A percentile compares a stretch with the other conserved stretches of the same genome.
Conservation (phyloP, 2,113 vertebrate species). For the Xiphophorus maculatus region DNA sequence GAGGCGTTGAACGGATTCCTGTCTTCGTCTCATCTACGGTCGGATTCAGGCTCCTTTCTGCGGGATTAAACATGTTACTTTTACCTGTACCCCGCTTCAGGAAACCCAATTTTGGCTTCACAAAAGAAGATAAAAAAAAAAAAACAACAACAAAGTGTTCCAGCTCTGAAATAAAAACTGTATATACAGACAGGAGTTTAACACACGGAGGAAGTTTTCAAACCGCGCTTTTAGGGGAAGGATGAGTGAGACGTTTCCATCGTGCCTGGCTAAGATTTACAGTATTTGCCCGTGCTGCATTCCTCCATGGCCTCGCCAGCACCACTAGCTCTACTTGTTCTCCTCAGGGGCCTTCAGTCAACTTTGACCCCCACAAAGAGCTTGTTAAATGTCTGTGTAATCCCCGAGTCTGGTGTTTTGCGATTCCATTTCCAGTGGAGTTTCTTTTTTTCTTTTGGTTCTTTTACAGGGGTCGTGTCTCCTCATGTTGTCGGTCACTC, state of each 20-base stretch:
- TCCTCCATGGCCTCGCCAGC: conserved; percentile 24
- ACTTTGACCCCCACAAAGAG: conserved; percentile 72
- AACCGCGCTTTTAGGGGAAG: neutral
- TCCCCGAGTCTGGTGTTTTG: conserved; percentile 62
- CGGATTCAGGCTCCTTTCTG: conserved; percentile 23
- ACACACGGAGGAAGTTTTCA: neutral
- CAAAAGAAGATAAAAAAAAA: neutral
- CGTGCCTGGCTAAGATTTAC: conserved; percentile 34
- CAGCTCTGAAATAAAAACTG: neutral
- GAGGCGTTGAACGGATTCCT: conserved; percentile 22
- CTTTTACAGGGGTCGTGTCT: conserved; percentile 1
- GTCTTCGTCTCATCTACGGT: conserved; percentile 1
- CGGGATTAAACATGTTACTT: conserved; percentile 25
- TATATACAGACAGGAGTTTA: neutral
- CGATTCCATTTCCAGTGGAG: conserved; percentile 46
- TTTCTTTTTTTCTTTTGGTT: neutral
- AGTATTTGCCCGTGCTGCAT: conserved; percentile 41
- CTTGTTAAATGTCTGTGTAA: conserved; percentile 75
- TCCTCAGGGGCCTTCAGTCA: conserved; percentile 61
- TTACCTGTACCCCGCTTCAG: conserved; percentile 4
- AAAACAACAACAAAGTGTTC: conserved; percentile 1
- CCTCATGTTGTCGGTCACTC: conserved; percentile 13
- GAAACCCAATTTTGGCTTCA: neutral
- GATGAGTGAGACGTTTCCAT: conserved; percentile 4
- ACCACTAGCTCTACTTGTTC: conserved; percentile 26